phyloP scores from a whole-genome alignment of 1,140 invertebrate species.

The Trinorchestia longiramus region DNA sequence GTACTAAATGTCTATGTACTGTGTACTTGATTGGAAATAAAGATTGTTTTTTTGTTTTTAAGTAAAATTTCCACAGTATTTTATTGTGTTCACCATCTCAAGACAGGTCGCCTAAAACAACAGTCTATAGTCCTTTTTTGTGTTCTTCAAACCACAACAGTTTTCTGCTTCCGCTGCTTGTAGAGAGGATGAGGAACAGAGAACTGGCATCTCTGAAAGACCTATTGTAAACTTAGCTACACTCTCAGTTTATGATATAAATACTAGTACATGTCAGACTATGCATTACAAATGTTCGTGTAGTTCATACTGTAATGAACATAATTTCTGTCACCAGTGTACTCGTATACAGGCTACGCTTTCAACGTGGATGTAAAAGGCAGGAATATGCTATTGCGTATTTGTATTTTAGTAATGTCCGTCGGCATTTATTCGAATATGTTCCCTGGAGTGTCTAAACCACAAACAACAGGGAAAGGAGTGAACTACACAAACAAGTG shows the following conservation, averaged over 20 bases:
- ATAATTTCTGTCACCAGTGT: neutral
- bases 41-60: no score
- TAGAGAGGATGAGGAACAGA: neutral
- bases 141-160: neutral
- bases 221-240: neutral
- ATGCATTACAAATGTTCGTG: neutral
- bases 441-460: no score
- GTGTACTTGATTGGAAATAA: neutral
- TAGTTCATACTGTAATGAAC: neutral
- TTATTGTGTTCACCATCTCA: neutral
- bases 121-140: neutral
- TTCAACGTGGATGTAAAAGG: neutral
- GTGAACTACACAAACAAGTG: no score
- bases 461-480: no score
- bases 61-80: neutral
- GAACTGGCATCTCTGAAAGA: neutral
- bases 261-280: no score
- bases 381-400: no score
- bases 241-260: neutral
- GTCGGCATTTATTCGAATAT: no score
- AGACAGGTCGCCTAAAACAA: neutral
- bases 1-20: neutral
- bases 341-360: neutral
- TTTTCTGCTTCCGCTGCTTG: neutral
- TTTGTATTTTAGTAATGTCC: no score